phyloP scores from a whole-genome alignment of 1,140 invertebrate genomes.

The Tribolium madens region DNA sequence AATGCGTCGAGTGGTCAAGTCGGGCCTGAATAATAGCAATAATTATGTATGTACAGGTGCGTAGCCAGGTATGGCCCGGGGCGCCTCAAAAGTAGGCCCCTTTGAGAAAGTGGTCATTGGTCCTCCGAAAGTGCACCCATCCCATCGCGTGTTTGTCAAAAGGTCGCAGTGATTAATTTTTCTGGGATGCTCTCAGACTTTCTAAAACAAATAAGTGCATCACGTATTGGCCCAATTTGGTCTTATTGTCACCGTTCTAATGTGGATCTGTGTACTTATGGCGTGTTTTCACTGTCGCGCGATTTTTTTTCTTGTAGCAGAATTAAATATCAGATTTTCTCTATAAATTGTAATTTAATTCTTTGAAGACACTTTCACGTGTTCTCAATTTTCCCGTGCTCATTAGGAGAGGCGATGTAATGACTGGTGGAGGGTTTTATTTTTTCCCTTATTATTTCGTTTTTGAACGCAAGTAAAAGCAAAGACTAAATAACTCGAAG shows the following conservation, averaged over 20 bases:
- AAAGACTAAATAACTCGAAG: not conserved
- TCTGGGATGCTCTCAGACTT: not conserved
- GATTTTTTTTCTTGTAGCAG: not conserved
- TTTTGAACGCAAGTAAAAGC: not conserved
- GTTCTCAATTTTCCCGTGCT: conserved; percentile 18
- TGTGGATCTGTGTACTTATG: not conserved
- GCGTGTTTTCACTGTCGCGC: not conserved
- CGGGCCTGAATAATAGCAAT: conserved; percentile 24
- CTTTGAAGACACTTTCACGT: conserved; percentile 22
- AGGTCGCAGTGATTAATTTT: conserved; percentile 1
- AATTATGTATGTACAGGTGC: conserved; percentile 29
- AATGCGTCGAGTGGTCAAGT: conserved; percentile 3
- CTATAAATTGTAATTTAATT: conserved; percentile 13
- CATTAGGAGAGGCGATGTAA: not conserved
- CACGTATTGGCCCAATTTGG: conserved; percentile 7
- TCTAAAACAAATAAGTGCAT: conserved; percentile 30
- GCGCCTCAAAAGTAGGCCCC: conserved; percentile 6
- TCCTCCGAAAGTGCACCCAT: conserved; percentile 7
- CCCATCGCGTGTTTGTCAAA: conserved; percentile 12
- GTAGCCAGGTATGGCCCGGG: conserved; percentile 13
- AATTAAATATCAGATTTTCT: not conserved
- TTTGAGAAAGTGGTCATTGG: conserved; percentile 23
- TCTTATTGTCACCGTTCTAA: not conserved
- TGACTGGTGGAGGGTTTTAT: not conserved
- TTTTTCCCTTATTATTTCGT: not conserved